Evolutionary conservation across 92 coral and sea anemone genomes (phyloP), one percentile per base, ranked within the genome.

Genomic region (Zoanthus solanderi): DNA sequence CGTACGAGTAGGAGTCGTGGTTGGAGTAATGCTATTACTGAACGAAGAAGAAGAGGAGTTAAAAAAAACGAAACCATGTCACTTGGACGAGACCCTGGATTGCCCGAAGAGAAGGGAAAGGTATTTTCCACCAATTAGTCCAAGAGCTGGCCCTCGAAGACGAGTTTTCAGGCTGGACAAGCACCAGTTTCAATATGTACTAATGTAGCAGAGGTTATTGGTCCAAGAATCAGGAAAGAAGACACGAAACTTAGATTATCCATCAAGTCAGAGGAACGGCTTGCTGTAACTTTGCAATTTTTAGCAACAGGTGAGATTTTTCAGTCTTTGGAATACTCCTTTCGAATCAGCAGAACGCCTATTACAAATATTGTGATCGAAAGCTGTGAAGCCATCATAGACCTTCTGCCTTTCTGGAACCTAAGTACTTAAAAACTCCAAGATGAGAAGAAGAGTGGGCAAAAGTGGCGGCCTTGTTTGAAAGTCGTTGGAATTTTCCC

Each of bases 261-360:
- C 91, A 72, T 71, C 44, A 88, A 80, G 82, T 84, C 88, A n/a
- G 48, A 44, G 47, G 93, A 91, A 72, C 54, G 94, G 34, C 86
- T 88, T 48, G 89, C 91, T 16, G 89, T 83, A 23, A 83, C 87
- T 3, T 79, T 91, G 68, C 73, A 89, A 84, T 88, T 60, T 73
- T 68, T 87, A 84, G 89, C 93, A 29, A 87, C 90, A 11, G 90
- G 93, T 16, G 88, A 90, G 46, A 87, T 88, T 58, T 87, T 91
- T 71, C 47, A 91, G 75, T 91, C 86, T n/a, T 79, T 87, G 75
- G 85, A 91, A 52, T 91, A 87, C 68, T 67, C 54, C 29, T 91
- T 86, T 87, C 84, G 90, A n/a, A 87, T 91, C 29, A 90, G 88
- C 53, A 87, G 66, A 66, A 82, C 83, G 9, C 75, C 84, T 3